A percentile compares a stretch with the other conserved stretches of the same genome.
Evolutionary conservation across 2,888 invertebrate species (phyloP).

Genomic region (Oscheius sp.): DNA sequence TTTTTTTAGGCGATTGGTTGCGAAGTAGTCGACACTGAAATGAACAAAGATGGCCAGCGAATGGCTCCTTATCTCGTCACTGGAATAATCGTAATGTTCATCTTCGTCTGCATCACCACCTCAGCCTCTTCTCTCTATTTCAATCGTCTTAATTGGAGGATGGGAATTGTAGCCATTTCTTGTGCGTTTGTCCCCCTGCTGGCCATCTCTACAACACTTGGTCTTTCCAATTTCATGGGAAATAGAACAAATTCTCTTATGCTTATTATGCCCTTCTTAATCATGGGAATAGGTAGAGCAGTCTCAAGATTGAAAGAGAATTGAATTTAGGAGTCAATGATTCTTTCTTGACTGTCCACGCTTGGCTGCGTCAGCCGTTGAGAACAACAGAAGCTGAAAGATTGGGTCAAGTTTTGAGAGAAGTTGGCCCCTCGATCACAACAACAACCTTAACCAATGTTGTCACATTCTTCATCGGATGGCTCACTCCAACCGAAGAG

Average conservation of each 20-base stretch:
- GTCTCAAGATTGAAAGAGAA: not conserved
- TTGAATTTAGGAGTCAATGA: constrained; percentile 63
- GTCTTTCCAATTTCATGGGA: constrained; percentile 58
- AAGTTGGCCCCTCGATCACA: constrained; percentile 69
- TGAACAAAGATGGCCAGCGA: constrained; percentile 66
- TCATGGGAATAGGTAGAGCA: constrained; percentile 62
- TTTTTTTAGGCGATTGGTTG: constrained; percentile 63
- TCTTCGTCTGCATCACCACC: constrained; percentile 33
- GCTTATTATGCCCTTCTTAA: constrained; percentile 69
- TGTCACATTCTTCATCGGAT: constrained; percentile 66
- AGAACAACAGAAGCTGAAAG: constrained; percentile 30
- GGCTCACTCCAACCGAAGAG: constrained; percentile 66
- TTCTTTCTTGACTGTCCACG: constrained; percentile 65
- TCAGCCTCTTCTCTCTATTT: constrained; percentile 30
- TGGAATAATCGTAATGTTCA: constrained; percentile 36
- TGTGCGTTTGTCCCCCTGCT: constrained; percentile 62
- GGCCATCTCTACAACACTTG: constrained; percentile 64
- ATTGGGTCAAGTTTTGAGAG: constrained; percentile 40
- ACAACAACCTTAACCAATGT: constrained; percentile 69
- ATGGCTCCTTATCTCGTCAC: constrained; percentile 65
- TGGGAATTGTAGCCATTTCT: constrained; percentile 46
- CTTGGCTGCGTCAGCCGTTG: constrained; percentile 51
- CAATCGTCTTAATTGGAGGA: constrained; percentile 20
- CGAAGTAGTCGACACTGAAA: constrained; percentile 69
- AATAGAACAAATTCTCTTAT: constrained; percentile 63